phyloP scores from a whole-genome alignment of 1,140 invertebrate species.

The Drosophila pallidifrons region DNA sequence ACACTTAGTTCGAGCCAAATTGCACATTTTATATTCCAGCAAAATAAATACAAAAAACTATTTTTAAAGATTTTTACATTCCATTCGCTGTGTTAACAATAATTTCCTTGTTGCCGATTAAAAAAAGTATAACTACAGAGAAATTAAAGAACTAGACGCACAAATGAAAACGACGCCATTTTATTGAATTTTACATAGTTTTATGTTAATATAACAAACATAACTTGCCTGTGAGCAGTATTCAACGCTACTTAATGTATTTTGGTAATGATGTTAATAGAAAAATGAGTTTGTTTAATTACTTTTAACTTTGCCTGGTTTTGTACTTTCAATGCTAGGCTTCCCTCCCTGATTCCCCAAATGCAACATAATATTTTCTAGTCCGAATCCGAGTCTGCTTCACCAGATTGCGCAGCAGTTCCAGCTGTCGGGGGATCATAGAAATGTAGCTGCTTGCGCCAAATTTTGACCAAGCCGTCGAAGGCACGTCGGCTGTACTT shows the following conservation, averaged over 20 bases:
- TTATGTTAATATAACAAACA: constrained; percentile 50
- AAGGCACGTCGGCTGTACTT: constrained; percentile 96
- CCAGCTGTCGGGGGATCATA: constrained; percentile 89
- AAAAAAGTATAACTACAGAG: too few species aligned
- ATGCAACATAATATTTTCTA: constrained; percentile 28
- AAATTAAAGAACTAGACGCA: too few species aligned
- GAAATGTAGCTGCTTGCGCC: constrained; percentile 93
- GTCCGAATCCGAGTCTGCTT: constrained; percentile 71
- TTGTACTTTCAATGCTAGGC: constrained; percentile 50
- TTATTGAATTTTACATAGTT: constrained; percentile 67
- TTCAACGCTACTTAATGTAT: constrained; percentile 3
- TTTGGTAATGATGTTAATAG: constrained; percentile 14
- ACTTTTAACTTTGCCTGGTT: constrained; percentile 41
- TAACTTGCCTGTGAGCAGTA: constrained; percentile 18
- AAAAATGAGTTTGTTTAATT: constrained; percentile 4
- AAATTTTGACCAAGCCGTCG: constrained; percentile 94
- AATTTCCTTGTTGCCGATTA: too few species aligned
- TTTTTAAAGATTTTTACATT: too few species aligned
- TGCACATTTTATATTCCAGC: too few species aligned
- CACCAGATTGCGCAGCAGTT: background rate
- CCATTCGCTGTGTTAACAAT: too few species aligned
- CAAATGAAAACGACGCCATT: constrained; percentile 63
- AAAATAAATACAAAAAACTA: too few species aligned
- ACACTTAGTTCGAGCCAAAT: too few species aligned
- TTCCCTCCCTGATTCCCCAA: constrained; percentile 21